phyloP scores from a whole-genome alignment of 2,888 invertebrate genomes.

The Phoronis australis region DNA sequence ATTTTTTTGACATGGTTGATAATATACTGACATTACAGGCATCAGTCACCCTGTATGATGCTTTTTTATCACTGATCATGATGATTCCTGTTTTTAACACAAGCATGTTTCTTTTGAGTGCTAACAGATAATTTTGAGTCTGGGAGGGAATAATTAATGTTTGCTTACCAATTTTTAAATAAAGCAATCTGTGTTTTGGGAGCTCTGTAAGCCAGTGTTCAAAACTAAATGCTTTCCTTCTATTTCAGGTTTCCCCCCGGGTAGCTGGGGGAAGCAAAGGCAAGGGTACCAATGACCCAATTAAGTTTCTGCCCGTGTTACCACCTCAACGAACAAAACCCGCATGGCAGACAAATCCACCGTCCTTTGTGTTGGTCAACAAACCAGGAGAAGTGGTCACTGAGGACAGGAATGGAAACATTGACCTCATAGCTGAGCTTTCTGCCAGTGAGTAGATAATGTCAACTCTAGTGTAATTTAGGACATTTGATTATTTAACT shows the following conservation, averaged over 20 bases:
- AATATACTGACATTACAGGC: too few relatives aligned
- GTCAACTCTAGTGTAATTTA: too few relatives aligned
- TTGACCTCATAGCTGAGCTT: constrained; percentile 46
- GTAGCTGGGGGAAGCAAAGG: constrained; percentile 35
- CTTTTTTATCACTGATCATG: too few relatives aligned
- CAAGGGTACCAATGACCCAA: constrained; percentile 46
- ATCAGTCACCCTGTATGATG: too few relatives aligned
- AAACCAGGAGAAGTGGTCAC: constrained; percentile 28
- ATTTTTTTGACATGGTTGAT: too few relatives aligned
- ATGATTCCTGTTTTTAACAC: too few relatives aligned
- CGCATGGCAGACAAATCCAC: constrained; percentile 45
- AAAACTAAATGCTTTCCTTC: constrained; percentile 1
- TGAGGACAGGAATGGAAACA: constrained; percentile 20
- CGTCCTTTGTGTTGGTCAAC: constrained; percentile 44
- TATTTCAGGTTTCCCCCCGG: constrained; percentile 22
- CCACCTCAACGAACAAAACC: constrained; percentile 48
- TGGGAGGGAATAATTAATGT: too few relatives aligned
- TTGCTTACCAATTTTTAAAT: too few relatives aligned
- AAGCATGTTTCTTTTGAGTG: too few relatives aligned
- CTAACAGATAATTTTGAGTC: too few relatives aligned
- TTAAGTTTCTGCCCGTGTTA: constrained; percentile 48
- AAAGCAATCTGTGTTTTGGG: too few relatives aligned
- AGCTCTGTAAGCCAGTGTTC: neutral
- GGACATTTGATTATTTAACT: too few relatives aligned
- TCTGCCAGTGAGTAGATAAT: constrained; percentile 45